Evolutionary conservation across 2,888 invertebrate species (phyloP).

Genomic region (Macrophya annulata): DNA sequence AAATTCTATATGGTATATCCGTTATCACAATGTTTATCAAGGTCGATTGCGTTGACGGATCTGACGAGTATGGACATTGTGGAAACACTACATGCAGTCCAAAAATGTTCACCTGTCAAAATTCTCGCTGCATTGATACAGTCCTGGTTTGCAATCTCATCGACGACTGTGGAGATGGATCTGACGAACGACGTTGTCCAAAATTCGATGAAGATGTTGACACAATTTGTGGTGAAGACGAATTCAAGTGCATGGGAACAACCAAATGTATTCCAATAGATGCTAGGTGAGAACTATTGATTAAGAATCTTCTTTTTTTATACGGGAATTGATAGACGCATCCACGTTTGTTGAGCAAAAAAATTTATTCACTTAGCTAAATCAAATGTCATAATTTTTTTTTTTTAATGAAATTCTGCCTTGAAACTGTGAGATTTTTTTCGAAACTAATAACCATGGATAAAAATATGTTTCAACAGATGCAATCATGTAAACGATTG

Average conservation of each 20-base stretch:
- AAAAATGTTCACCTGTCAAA: slow-evolving; percentile 79
- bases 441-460: neutral
- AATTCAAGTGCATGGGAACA: slow-evolving; percentile 69
- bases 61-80: slow-evolving; percentile 74
- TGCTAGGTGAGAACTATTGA: slow-evolving; percentile 64
- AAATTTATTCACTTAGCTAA: neutral
- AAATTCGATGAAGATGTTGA: slow-evolving; percentile 39
- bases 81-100: slow-evolving; percentile 68
- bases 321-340: neutral
- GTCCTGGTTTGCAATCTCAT: slow-evolving; percentile 82
- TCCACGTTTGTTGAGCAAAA: no score
- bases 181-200: slow-evolving; percentile 81
- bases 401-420: neutral
- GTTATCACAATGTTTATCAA: slow-evolving; percentile 54
- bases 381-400: neutral
- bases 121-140: slow-evolving; percentile 82
- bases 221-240: slow-evolving; percentile 62
- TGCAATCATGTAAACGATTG: slow-evolving; percentile 87
- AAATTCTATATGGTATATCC: slow-evolving; percentile 61
- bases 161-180: slow-evolving; percentile 83
- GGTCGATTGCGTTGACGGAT: slow-evolving; percentile 73
- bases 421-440: neutral
- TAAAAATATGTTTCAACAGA: slow-evolving; percentile 74
- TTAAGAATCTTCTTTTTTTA: neutral
- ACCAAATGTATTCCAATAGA: slow-evolving; percentile 70